Evolutionary conservation across 2,113 vertebrate genomes (phyloP), one percentile per base, ranked within the genome.

Genomic region (Synchiropus splendidus): DNA sequence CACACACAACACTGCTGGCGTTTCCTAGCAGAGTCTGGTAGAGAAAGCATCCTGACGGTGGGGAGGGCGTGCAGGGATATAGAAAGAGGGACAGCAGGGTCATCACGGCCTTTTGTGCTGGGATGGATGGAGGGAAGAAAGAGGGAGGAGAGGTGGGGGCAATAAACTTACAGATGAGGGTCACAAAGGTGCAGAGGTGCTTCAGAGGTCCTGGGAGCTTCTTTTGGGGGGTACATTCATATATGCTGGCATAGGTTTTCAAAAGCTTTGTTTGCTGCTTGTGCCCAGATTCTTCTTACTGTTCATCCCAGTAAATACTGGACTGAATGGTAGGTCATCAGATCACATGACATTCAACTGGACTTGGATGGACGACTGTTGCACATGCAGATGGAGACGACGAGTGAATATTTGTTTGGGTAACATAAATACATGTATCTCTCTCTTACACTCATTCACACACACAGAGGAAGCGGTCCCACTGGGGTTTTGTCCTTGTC

Each of bases 401-500:
- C 21, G 21, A n/a, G 21, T 27, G 4, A 8, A 27, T 27, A 27
- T 27, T 27, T 27, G 21, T 27, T 27, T 27, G 8, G 21, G 4
- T 27, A 4, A 27, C 21, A 27, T 27, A 27, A 27, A 27, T 27
- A 27, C 21, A 5, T 27, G 21, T 27, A 27, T 44, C 12, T 33
- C 9, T 17, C 44, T 46, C 62, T 47, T 38, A 43, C 53, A 54
- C 48, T 48, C 55, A 48, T 64, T 55, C 49, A 61, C 56, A 67
- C 50, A 64, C 45, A 49, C 50, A 51, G 62, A 64, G 64, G 74
- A 77, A 78, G 72, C 62, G 51, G 72, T 73, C 82, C 82, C 70
- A 79, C 78, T 79, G 78, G 69, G 80, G 71, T 74, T 85, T 81
- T 82, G 70, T 79, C 68, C 72, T 70, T 51, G 64, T 64, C 67